Conservation (phyloP, 2,797 vertebrate genomes). For the Xenops minutus region DNA sequence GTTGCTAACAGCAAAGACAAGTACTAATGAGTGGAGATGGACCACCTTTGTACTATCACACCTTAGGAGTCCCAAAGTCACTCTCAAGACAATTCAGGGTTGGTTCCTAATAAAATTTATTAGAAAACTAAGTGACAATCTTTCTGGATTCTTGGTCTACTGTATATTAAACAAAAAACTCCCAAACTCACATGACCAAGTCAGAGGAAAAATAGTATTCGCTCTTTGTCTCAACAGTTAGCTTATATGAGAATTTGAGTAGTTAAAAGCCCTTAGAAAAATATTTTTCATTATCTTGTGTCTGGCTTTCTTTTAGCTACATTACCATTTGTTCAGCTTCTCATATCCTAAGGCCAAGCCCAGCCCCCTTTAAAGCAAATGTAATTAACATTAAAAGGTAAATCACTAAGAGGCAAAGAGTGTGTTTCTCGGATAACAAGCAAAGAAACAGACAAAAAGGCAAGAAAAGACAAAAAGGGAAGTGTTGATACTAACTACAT, state of each 20-base stretch:
- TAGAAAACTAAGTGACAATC: neutral
- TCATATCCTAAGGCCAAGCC: neutral
- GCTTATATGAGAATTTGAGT: neutral
- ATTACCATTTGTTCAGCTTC: neutral
- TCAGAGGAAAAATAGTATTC: neutral
- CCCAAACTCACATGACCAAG: neutral
- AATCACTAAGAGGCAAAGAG: neutral
- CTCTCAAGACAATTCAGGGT: fast-evolving
- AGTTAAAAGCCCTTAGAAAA: neutral
- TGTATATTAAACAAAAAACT: neutral
- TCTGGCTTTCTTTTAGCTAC: neutral
- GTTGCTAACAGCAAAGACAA: neutral
- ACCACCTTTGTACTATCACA: neutral
- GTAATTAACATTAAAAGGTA: neutral
- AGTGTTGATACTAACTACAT: neutral
- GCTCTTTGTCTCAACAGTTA: neutral
- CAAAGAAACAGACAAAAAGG: neutral
- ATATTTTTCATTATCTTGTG: neutral
- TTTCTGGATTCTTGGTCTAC: neutral
- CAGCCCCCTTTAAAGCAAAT: neutral
- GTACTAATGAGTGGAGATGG: neutral
- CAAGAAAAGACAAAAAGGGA: neutral
- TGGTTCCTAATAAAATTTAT: neutral
- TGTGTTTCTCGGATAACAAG: neutral
- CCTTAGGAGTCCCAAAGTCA: neutral